A percentile compares a stretch with the other conserved stretches of the same genome.
Evolutionary conservation across 2,888 invertebrate species (phyloP).

Genomic region (Junonia oenone): DNA sequence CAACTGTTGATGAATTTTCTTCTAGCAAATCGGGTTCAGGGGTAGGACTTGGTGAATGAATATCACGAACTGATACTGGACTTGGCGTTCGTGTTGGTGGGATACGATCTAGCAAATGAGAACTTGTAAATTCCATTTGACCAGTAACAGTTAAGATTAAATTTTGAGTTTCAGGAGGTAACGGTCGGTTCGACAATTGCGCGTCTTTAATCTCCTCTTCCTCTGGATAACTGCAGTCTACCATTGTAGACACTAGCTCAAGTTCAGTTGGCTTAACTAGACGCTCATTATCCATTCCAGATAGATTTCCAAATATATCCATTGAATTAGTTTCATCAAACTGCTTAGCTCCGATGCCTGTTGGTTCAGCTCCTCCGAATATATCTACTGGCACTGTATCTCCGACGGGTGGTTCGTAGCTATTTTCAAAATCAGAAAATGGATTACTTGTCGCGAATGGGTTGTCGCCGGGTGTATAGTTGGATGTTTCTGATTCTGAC

Average conservation of each 20-base stretch:
- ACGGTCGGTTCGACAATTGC: slow-evolving; percentile 78
- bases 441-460: slow-evolving; percentile 87
- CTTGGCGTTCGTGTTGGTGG: slow-evolving; percentile 92
- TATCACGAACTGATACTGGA: slow-evolving; percentile 89
- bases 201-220: slow-evolving; percentile 38
- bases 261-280: slow-evolving; percentile 61
- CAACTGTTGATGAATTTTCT: slow-evolving; percentile 49
- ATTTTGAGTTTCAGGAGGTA: slow-evolving; percentile 90
- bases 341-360: slow-evolving; percentile 53
- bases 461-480: slow-evolving; percentile 75
- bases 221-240: slow-evolving; percentile 39
- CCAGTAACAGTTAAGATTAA: slow-evolving; percentile 91
- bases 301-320: slow-evolving; percentile 43
- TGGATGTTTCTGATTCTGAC: slow-evolving; percentile 56
- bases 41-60: slow-evolving; percentile 92
- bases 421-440: slow-evolving; percentile 80
- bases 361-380: slow-evolving; percentile 58
- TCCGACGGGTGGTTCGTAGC: slow-evolving; percentile 55
- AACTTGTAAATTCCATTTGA: slow-evolving; percentile 92
- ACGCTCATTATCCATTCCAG: slow-evolving; percentile 39
- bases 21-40: slow-evolving; percentile 76
- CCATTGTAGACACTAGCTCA: slow-evolving; percentile 51
- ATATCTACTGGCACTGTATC: slow-evolving; percentile 65
- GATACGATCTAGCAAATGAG: slow-evolving; percentile 88
- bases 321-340: slow-evolving; percentile 42